Evolutionary conservation across 1,140 invertebrate species (phyloP), one percentile per base, ranked within the genome.

Genomic region (Fopius arisanus): DNA sequence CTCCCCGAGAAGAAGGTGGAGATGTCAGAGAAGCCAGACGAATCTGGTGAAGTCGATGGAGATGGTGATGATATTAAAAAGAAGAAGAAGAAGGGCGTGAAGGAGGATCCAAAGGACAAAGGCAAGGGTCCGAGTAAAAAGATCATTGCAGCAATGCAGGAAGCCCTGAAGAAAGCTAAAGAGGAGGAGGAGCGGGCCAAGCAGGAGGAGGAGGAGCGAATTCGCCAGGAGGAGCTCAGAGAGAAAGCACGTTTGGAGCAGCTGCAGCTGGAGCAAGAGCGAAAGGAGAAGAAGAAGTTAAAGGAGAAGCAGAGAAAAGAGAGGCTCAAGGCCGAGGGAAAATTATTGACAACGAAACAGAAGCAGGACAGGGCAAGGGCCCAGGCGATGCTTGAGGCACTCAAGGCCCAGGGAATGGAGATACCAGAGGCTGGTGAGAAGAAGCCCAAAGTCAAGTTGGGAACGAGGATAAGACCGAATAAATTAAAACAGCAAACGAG

Each of bases 261-360:
- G 73, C 82, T 95, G 40, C 90, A 92, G 75, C 85, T 95, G 75
- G 96, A 97, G 84, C 92, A 95, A 84, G 97, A 96, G 86, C 90
- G 91, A 68, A 97, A 97, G 83, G 94, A 97, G 79, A 92, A 91
- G 75, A 97, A 97, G 82, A 99, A 98, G 82, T 92, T 96, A 79
- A 97, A 97, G 82, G 96, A 98, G 89, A 98, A 98, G 79, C 97
- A 98, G 82, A 92, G 94, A 72, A 96, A 95, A 86, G 96, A 97
- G 83, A 90, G 95, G 81, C 87, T 98, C 40, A 98, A 98, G 85
- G 95, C 95, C 23, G 97, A 99, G 89, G 97, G 98, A 1, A 98
- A 97, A 89, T 88, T 97, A 23, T 86, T 99, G 33, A 97, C 96
- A 4, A 91, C 94, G 0, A 97, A 97, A 87, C 96, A 99, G 82